Evolutionary conservation across 2,888 invertebrate genomes (phyloP).

Genomic region (Gymnocheta viridis): DNA sequence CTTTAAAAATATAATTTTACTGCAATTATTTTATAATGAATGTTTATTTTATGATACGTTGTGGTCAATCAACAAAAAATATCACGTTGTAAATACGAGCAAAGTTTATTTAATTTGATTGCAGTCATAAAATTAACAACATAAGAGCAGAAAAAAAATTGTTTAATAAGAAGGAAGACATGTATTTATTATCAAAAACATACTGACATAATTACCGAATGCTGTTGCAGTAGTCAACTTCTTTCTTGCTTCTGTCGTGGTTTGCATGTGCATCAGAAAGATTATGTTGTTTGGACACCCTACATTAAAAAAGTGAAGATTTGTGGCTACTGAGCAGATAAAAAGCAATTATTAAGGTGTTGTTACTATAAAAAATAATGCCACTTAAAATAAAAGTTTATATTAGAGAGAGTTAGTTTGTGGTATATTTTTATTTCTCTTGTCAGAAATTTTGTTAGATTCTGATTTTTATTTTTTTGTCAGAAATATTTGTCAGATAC

Average conservation of each 20-base stretch:
- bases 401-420: too few relatives aligned
- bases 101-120: constrained; percentile 12
- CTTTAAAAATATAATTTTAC: background rate
- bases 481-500: too few relatives aligned
- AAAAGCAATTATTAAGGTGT: too few relatives aligned
- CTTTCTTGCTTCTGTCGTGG: background rate
- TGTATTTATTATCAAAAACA: constrained; percentile 22
- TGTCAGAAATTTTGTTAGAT: too few relatives aligned
- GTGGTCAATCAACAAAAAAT: constrained; percentile 19
- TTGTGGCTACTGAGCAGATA: too few relatives aligned
- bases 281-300: background rate
- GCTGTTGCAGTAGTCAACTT: background rate
- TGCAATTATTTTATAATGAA: background rate
- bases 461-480: too few relatives aligned
- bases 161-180: background rate
- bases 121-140: constrained; percentile 14
- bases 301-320: too few relatives aligned
- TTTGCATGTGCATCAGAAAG: constrained; percentile 20
- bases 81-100: background rate
- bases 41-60: background rate
- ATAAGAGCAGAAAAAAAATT: background rate
- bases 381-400: too few relatives aligned
- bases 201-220: constrained; percentile 1
- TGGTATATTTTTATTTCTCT: too few relatives aligned
- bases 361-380: too few relatives aligned